Percentiles rank a stretch among this genome's conserved stretches.
Conservation (phyloP, 2,888 invertebrate genomes). For the Periphyllus acericola region DNA sequence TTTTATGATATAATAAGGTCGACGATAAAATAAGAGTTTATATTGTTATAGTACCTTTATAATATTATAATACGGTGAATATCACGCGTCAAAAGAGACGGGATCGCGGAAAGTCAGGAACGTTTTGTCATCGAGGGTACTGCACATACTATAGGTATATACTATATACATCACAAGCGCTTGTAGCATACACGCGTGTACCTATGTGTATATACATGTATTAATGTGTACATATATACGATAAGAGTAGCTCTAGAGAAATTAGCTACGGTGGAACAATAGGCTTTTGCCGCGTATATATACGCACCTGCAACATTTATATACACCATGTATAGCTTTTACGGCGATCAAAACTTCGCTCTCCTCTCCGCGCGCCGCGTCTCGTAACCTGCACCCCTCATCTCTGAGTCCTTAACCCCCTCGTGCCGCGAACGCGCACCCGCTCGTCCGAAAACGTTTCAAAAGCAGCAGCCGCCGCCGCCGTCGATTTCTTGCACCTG, state of each 20-base stretch:
- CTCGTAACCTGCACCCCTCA: background rate
- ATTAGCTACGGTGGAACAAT: background rate
- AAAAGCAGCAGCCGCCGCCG: background rate
- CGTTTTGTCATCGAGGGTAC: background rate
- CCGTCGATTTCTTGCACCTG: slow-evolving; percentile 47
- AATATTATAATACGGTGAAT: background rate
- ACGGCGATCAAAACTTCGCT: background rate
- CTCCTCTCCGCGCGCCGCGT: background rate
- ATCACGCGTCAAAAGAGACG: background rate
- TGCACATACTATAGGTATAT: too few species aligned
- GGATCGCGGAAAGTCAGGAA: background rate
- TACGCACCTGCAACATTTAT: background rate
- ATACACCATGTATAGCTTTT: background rate
- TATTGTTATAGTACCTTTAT: background rate
- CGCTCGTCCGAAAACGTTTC: slow-evolving; percentile 11
- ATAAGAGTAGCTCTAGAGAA: background rate
- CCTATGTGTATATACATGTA: background rate
- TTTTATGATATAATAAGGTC: background rate
- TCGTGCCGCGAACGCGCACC: background rate
- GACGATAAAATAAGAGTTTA: background rate
- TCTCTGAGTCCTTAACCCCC: background rate
- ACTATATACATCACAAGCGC: background rate
- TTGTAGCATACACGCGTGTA: background rate
- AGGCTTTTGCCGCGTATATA: background rate
- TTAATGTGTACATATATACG: background rate